Evolutionary conservation across 2,888 invertebrate genomes (phyloP), one percentile per base, ranked within the genome.

Genomic region (Tetragonula carbonaria): DNA sequence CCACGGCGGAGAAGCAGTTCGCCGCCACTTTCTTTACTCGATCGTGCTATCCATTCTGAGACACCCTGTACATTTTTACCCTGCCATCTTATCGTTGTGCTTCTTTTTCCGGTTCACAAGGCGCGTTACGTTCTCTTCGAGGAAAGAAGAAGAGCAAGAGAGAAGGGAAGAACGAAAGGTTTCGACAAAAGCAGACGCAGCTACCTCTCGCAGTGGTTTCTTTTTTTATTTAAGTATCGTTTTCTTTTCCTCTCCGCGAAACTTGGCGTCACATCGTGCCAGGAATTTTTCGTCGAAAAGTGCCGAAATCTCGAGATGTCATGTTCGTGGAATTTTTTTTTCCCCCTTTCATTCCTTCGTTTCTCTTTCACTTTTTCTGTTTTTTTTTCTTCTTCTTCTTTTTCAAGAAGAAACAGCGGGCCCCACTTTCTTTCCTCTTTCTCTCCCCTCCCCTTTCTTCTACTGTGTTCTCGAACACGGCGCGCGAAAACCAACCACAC

Each of bases 221-320:
- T 38, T 28, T 6, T 53, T 71, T 33, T 38, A 11, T 72, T 55
- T 23, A 2, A 18, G 2, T n/a, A 13, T 57, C 2, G 3, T 55
- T n/a, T n/a, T n/a, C 4, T n/a, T 57, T 57, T 23, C 23, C 14
- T 71, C 23, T 2, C 13, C 55, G 57, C 55, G 53, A 53, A 70
- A 74, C 79, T 75, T 75, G 74, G 70, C 79, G 68, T 79, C 68
- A 63, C 79, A 79, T 74, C 74, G 63, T 38, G n/a, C 51, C 18
- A 8, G 2, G 6, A 65, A 53, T 74, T 38, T 18, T 63, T 53
- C 28, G 67, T 38, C 33, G 33, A 5, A 28, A 2, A 23, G 57
- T 16, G 50, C 33, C 66, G 45, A 45, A 45, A 45, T 45, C 66
- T 51, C 33, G 66, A 74, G 51, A 51, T 71, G 57, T 66, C 66